Conservation (phyloP, 2,113 vertebrate genomes). For the Chroicocephalus ridibundus region DNA sequence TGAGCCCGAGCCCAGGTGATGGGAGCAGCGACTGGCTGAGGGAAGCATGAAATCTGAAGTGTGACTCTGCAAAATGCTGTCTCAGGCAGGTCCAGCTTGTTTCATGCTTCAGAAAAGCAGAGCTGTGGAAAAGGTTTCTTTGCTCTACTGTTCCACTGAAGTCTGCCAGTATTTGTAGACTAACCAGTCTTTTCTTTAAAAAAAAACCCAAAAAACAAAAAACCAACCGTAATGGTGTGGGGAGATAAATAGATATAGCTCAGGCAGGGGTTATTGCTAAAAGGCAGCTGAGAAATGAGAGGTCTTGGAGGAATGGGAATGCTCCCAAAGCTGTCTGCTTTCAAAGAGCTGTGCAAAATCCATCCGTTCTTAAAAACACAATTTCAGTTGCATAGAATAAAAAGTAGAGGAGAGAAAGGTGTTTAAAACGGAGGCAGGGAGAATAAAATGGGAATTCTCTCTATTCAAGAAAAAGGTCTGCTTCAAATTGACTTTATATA, state of each 20-base stretch:
- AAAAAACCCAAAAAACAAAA: background rate
- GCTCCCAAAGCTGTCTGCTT: background rate
- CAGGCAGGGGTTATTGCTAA: background rate
- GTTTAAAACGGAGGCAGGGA: background rate
- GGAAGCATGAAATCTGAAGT: background rate
- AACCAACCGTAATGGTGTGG: background rate
- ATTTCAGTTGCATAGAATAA: background rate
- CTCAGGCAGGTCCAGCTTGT: background rate
- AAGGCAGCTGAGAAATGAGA: slow-evolving; percentile 6
- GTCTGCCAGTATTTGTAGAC: background rate
- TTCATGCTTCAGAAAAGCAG: background rate
- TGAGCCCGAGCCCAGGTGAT: background rate
- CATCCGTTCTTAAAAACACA: background rate
- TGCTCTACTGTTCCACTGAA: background rate
- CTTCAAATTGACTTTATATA: slow-evolving; percentile 7
- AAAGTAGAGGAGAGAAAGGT: background rate
- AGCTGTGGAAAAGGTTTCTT: background rate
- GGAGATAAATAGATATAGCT: background rate
- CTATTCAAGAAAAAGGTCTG: background rate
- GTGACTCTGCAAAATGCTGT: slow-evolving; percentile 41
- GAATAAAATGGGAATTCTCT: background rate
- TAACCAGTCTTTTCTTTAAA: background rate
- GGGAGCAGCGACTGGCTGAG: background rate
- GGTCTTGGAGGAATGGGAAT: background rate
- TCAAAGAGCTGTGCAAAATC: background rate